A percentile compares a stretch with the other conserved stretches of the same genome.
These are phyloP conservation scores for Agonum fuliginosum DNA, from an alignment of 2,888 invertebrate genomes.

Conservation along the genomic window DNA sequence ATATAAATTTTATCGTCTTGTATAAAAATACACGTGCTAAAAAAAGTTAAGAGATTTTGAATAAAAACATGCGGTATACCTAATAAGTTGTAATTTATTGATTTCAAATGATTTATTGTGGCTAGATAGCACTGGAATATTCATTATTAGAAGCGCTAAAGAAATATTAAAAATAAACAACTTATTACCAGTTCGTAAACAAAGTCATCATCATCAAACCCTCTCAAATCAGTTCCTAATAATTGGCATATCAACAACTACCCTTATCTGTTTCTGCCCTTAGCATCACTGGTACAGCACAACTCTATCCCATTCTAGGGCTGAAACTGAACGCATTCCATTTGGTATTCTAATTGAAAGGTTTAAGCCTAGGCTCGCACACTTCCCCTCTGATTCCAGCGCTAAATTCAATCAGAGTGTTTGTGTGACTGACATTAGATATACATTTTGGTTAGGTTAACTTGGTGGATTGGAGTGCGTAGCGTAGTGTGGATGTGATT, in stretches of 20 bases:
- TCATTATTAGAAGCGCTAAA: no score
- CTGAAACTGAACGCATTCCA: conserved; percentile 61
- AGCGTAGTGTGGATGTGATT: conserved; percentile 1
- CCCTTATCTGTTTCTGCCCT: neutral
- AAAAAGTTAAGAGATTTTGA: no score
- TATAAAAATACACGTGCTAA: no score
- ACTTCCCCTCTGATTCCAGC: conserved; percentile 52
- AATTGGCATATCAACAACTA: neutral
- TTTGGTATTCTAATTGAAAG: conserved; percentile 64
- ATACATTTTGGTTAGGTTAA: conserved; percentile 61
- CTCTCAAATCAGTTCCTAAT: neutral
- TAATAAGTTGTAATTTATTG: no score
- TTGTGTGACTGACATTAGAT: conserved; percentile 63
- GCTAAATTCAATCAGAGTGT: conserved; percentile 63
- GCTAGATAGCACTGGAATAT: no score
- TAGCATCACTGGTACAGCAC: neutral
- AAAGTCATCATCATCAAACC: no score
- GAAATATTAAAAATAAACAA: no score
- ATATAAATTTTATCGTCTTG: no score
- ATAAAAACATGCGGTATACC: no score
- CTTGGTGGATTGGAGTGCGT: conserved; percentile 38
- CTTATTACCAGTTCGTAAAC: no score
- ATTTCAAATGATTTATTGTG: no score
- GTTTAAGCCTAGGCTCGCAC: neutral
- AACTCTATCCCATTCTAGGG: neutral